These are phyloP conservation scores for Glandiceps talaboti DNA, from an alignment of 53 echinoderm and acorn worm species.

Conservation along the genomic window DNA sequence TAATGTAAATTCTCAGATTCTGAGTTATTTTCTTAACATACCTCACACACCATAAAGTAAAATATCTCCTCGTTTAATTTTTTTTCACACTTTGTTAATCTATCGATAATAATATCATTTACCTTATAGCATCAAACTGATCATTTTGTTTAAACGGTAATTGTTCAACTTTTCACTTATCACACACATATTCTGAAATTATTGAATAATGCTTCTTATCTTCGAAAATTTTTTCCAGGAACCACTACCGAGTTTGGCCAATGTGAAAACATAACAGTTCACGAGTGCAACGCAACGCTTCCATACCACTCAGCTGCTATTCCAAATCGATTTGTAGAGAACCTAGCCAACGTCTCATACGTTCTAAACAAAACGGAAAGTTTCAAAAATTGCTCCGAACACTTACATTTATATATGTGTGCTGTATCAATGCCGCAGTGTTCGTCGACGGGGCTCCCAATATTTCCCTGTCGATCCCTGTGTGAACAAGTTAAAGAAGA, in stretches of 20 bases:
- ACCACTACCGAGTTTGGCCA: neutral
- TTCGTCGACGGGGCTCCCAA: neutral
- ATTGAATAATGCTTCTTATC: too few species aligned
- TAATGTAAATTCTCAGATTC: too few species aligned
- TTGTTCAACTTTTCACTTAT: too few species aligned
- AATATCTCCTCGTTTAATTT: too few species aligned
- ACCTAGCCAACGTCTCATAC: neutral
- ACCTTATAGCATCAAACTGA: too few species aligned
- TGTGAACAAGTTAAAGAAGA: neutral
- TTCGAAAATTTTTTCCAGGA: too few species aligned
- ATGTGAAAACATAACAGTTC: neutral
- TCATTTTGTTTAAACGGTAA: too few species aligned
- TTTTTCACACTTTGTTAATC: too few species aligned
- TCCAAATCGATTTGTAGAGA: neutral
- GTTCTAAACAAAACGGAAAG: neutral
- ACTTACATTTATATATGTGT: neutral
- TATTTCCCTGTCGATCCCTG: neutral
- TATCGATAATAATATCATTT: too few species aligned
- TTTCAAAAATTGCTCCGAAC: neutral
- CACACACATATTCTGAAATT: too few species aligned
- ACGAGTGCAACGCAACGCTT: neutral
- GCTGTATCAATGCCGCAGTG: neutral
- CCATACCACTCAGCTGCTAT: neutral
- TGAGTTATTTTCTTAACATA: too few species aligned
- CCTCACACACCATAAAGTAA: too few species aligned